phyloP scores from a whole-genome alignment of 2,888 invertebrate genomes.

The Teleiodes luculella region DNA sequence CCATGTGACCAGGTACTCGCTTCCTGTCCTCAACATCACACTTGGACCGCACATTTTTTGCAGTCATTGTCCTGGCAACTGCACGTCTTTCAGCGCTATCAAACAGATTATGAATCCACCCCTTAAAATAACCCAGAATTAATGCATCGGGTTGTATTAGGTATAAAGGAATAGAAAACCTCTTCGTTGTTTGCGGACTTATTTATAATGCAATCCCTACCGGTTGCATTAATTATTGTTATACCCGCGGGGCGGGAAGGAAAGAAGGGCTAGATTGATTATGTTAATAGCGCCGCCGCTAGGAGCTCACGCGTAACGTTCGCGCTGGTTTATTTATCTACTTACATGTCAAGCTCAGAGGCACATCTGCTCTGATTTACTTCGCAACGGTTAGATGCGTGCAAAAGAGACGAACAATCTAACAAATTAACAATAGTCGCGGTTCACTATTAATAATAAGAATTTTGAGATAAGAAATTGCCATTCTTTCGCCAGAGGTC shows the following conservation, averaged over 20 bases:
- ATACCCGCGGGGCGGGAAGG: conserved; percentile 31
- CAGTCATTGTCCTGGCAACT: conserved; percentile 31
- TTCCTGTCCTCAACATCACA: conserved; percentile 46
- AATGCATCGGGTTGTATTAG: conserved; percentile 38
- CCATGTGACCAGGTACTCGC: conserved; percentile 62
- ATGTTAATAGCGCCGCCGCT: conserved; percentile 39
- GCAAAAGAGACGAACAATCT: conserved; percentile 53
- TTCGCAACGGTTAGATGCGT: conserved; percentile 38
- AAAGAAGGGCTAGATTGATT: conserved; percentile 45
- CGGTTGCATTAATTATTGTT: conserved; percentile 46
- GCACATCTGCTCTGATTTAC: conserved; percentile 72
- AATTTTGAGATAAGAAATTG: conserved; percentile 72
- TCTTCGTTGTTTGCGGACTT: conserved; percentile 23
- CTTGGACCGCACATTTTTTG: conserved; percentile 47
- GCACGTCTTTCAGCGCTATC: conserved; percentile 8
- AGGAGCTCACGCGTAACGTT: conserved; percentile 39
- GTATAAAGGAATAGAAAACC: conserved; percentile 28
- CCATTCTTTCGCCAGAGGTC: conserved; percentile 72
- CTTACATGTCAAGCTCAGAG: conserved; percentile 42
- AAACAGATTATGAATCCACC: conserved; percentile 14
- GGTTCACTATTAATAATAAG: conserved; percentile 68
- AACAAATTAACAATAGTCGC: conserved; percentile 64
- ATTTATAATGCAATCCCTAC: conserved; percentile 30
- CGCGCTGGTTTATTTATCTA: conserved; percentile 43
- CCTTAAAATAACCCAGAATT: conserved; percentile 20